Conservation (phyloP, 2,113 vertebrate species). For the Odocoileus hemionus region DNA sequence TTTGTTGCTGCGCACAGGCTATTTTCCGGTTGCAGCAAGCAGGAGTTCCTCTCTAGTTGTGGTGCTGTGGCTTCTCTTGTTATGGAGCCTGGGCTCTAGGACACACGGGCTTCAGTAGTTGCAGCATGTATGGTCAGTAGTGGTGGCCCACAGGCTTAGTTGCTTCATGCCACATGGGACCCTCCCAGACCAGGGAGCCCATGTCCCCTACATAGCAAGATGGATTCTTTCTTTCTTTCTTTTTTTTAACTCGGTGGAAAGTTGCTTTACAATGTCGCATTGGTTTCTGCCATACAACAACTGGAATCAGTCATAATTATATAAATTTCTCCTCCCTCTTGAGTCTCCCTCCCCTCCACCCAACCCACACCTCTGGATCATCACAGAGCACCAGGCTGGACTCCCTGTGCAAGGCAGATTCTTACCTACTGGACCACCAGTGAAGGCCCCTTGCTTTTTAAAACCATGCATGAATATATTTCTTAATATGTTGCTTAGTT, state of each 20-base stretch:
- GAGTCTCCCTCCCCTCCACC: not conserved
- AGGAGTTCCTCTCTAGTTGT: not conserved
- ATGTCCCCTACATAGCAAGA: not conserved
- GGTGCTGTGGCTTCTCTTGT: not conserved
- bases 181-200: not conserved
- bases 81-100: not conserved
- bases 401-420: not conserved
- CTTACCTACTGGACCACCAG: not conserved
- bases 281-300: not conserved
- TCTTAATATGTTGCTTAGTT: not conserved
- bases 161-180: not conserved
- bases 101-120: not conserved
- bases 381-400: not conserved
- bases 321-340: not conserved
- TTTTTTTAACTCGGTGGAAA: not conserved
- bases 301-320: not conserved
- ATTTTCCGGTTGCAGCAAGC: not conserved
- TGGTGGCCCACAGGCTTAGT: not conserved
- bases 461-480: not conserved
- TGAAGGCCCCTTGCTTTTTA: not conserved
- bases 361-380: not conserved
- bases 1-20: not conserved
- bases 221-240: not conserved
- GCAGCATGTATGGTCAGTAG: not conserved
- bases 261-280: not conserved